Percentiles rank a stretch among this genome's conserved stretches.
These are phyloP conservation scores for Sisyra terminalis DNA, from an alignment of 2,888 invertebrate genomes.

Conservation along the genomic window DNA sequence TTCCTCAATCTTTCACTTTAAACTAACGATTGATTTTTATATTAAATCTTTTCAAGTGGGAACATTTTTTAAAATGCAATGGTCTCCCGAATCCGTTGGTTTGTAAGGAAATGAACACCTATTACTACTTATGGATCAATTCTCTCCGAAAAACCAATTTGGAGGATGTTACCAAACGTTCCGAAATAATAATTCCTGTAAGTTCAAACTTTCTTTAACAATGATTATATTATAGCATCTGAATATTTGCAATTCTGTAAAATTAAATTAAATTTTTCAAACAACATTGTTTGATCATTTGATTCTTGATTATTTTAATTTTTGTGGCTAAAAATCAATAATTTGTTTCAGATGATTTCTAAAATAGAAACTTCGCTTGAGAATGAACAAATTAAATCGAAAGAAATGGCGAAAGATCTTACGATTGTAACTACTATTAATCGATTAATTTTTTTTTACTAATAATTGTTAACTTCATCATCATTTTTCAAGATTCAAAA, in stretches of 20 bases:
- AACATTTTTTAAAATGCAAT: conserved; percentile 33
- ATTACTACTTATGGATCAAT: conserved; percentile 32
- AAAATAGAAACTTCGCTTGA: no score
- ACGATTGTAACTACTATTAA: no score
- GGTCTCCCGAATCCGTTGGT: conserved; percentile 33
- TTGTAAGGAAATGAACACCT: conserved; percentile 33
- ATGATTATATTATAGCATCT: not conserved
- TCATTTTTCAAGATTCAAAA: conserved; percentile 21
- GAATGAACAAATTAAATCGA: no score
- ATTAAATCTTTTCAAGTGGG: conserved; percentile 27
- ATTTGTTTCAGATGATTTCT: no score
- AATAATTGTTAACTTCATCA: not conserved
- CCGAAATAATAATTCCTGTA: conserved; percentile 27
- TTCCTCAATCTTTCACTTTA: not conserved
- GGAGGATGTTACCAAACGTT: conserved; percentile 24
- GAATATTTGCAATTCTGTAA: not conserved
- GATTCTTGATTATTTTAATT: not conserved
- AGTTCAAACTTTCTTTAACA: not conserved
- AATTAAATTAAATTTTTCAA: not conserved
- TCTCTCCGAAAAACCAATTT: conserved; percentile 25
- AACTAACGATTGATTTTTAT: not conserved
- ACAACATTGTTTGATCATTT: not conserved
- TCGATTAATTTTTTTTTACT: no score
- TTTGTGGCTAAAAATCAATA: no score
- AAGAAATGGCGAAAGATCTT: no score